Base-by-base conservation (phyloP, 2,888 invertebrate species). In the Tinea pellionella region DNA sequence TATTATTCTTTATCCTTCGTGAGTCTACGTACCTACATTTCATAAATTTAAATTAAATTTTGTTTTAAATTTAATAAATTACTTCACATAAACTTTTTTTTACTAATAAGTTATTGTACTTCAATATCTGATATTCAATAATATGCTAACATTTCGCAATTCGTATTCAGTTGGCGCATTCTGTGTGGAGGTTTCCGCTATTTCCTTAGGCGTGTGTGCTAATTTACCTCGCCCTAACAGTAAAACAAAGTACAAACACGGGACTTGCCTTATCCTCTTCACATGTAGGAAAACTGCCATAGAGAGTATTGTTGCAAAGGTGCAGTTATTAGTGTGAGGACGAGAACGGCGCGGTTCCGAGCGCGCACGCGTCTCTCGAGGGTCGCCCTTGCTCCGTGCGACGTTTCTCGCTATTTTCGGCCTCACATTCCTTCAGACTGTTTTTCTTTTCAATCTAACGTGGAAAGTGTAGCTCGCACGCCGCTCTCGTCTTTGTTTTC, bases 361-460 rank as follows among this genome's bases (percentile, higher is more conserved):
- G 63, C 63, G 66, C 63, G 66, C 63, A 65, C 66, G 67, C 67
- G 67, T 61, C 71, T 75, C 69, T 71, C 73, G 79, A 79, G 77
- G 81, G 79, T 78, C 79, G 83, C 82, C 85, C 85, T 84, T 86
- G 83, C 76, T 76, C 73, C 74, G 74, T 74, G 6, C 78, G 78
- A 79, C 81, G 82, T 81, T 81, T 80, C 74, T 80, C 77, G 84
- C 86, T 87, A 87, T 87, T 87, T 87, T 84, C 75, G 80, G 82
- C 80, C 75, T 78, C 81, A 75, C 85, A 86, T 87, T 86, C 86
- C 86, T 78, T 75, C 69, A 78, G 75, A 78, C 78, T 85, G 85
- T 82, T 85, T 24, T 24, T 24, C 24, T 24, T 86, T 87, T 80
- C 84, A 84, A 84, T 84, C 84, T 80, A 83, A 85, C 81, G 83